phyloP scores from a whole-genome alignment of 2,888 invertebrate genomes.

The Sinelater perroti region DNA sequence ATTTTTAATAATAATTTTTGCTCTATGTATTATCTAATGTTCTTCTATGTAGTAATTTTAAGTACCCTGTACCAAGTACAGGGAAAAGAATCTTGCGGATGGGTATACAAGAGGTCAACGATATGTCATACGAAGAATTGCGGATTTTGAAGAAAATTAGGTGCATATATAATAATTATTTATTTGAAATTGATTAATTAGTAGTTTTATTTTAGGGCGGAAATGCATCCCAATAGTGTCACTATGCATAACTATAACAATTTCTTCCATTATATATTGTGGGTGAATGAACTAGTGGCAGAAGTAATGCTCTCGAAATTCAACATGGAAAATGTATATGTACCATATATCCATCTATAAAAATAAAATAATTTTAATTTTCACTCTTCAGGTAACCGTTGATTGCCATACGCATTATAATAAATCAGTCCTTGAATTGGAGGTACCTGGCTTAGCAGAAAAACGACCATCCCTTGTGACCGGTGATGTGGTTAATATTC shows the following conservation, averaged over 20 bases:
- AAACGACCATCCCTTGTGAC: conserved; percentile 72
- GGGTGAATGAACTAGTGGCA: conserved; percentile 70
- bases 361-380: neutral
- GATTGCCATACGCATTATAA: neutral
- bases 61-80: conserved; percentile 40
- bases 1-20: too few relatives aligned
- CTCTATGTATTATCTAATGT: too few relatives aligned
- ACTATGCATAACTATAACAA: conserved; percentile 62
- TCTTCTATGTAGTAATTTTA: too few relatives aligned
- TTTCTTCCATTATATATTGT: conserved; percentile 67
- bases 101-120: conserved; percentile 28
- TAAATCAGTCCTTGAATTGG: conserved; percentile 56
- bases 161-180: neutral
- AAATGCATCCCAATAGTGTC: conserved; percentile 57
- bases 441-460: conserved; percentile 73
- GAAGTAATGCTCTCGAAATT: conserved; percentile 53
- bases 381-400: conserved; percentile 19
- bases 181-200: neutral
- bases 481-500: conserved; percentile 65
- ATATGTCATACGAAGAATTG: neutral
- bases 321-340: conserved; percentile 59
- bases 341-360: neutral
- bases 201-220: conserved; percentile 48
- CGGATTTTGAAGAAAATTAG: neutral
- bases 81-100: conserved; percentile 34